Percentiles rank a stretch among this genome's conserved stretches.
Evolutionary conservation across 2,888 invertebrate species (phyloP).

Genomic region (Parnassius apollo): DNA sequence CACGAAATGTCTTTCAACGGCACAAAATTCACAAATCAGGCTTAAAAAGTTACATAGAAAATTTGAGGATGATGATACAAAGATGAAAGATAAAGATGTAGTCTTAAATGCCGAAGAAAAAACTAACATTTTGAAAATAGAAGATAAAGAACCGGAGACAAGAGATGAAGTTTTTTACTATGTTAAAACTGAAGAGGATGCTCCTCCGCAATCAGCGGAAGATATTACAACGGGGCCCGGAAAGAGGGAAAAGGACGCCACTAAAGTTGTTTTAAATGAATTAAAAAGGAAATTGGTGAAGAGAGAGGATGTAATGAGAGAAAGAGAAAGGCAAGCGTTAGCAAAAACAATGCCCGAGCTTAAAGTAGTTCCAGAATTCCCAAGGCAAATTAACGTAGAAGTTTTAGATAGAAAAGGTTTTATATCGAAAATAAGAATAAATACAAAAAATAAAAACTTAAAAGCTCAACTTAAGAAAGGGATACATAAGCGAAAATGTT

Average conservation of each 20-base stretch:
- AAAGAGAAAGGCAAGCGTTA: conserved; percentile 70
- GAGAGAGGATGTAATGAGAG: conserved; percentile 73
- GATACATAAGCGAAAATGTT: background rate
- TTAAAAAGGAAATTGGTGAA: conserved; percentile 68
- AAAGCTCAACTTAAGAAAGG: conserved; percentile 14
- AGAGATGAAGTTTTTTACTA: conserved; percentile 76
- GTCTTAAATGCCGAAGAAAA: conserved; percentile 34
- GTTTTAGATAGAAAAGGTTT: conserved; percentile 57
- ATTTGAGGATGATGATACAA: conserved; percentile 36
- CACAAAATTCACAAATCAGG: conserved; percentile 62
- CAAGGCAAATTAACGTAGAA: conserved; percentile 62
- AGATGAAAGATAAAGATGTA: conserved; percentile 37
- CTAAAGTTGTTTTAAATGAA: conserved; percentile 65
- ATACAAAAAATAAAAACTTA: conserved; percentile 39
- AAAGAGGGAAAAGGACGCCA: conserved; percentile 59
- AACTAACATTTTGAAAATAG: conserved; percentile 54
- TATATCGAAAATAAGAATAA: conserved; percentile 50
- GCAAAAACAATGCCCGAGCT: conserved; percentile 72
- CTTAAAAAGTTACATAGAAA: conserved; percentile 63
- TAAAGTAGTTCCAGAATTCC: conserved; percentile 66
- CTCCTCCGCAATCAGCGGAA: conserved; percentile 38
- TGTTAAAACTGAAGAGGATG: conserved; percentile 66
- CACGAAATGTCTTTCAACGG: conserved; percentile 56
- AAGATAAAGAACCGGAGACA: conserved; percentile 57
- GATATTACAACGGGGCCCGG: conserved; percentile 67